These are phyloP conservation scores for Serranus cabrilla DNA, from an alignment of 2,797 vertebrate species.

Conservation along the genomic window DNA sequence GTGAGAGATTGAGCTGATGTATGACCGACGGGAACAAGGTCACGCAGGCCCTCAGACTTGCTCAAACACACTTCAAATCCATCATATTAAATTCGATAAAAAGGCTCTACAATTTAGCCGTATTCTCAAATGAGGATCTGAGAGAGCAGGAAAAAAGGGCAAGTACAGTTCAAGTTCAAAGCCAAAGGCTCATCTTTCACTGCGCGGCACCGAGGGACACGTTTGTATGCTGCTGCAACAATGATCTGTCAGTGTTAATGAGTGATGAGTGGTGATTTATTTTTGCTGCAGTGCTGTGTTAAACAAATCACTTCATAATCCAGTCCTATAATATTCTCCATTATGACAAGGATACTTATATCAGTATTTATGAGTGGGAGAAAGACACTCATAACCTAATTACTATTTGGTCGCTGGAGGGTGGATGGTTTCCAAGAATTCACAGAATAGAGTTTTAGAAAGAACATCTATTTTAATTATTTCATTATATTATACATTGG, in stretches of 20 bases:
- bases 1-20: constrained; percentile 46
- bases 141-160: constrained; percentile 47
- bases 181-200: constrained; percentile 74
- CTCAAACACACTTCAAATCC: constrained; percentile 63
- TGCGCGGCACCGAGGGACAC: constrained; percentile 51
- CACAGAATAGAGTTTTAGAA: constrained; percentile 6
- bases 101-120: constrained; percentile 52
- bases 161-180: constrained; percentile 81
- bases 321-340: constrained; percentile 51
- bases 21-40: constrained; percentile 60
- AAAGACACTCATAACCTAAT: constrained; percentile 30
- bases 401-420: constrained; percentile 25
- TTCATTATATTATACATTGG: not conserved
- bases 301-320: constrained; percentile 70
- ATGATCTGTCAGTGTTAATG: constrained; percentile 70
- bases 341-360: constrained; percentile 49
- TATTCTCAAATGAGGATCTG: constrained; percentile 62
- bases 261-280: constrained; percentile 72
- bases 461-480: constrained; percentile 31
- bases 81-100: constrained; percentile 68
- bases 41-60: constrained; percentile 41
- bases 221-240: constrained; percentile 59
- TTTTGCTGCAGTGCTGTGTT: constrained; percentile 56
- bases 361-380: constrained; percentile 49
- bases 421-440: constrained; percentile 19